Evolutionary conservation across 2,797 vertebrate genomes (phyloP).

Genomic region (Crax fasciolata): DNA sequence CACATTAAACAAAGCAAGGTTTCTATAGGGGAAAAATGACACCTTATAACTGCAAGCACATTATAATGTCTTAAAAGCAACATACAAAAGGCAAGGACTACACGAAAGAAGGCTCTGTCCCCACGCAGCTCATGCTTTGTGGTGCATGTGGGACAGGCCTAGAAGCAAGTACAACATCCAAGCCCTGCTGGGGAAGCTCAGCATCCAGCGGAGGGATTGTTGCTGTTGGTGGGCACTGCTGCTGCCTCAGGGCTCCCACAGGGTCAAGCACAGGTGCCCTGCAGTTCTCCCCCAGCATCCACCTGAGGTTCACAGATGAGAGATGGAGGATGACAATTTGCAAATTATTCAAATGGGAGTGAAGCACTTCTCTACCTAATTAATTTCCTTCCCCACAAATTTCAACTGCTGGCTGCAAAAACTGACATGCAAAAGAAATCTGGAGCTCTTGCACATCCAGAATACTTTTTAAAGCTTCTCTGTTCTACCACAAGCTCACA

Average conservation of each 20-base stretch:
- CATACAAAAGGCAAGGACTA: neutral
- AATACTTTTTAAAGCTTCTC: neutral
- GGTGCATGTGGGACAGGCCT: neutral
- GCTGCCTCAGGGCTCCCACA: neutral
- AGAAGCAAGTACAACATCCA: neutral
- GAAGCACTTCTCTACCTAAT: neutral
- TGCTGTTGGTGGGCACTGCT: neutral
- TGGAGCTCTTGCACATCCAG: neutral
- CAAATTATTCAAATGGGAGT: neutral
- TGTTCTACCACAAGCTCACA: neutral
- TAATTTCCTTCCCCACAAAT: neutral
- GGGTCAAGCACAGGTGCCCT: neutral
- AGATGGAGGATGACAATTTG: neutral
- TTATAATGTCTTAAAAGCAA: neutral
- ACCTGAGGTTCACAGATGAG: neutral
- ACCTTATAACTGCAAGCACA: neutral
- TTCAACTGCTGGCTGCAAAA: neutral
- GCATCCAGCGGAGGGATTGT: fast-evolving
- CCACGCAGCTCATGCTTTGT: neutral
- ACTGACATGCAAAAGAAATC: neutral
- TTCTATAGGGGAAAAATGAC: neutral
- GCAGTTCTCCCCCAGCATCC: neutral
- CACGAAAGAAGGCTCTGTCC: neutral
- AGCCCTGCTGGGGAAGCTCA: neutral
- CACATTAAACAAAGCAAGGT: fast-evolving